Evolutionary conservation across 2,113 vertebrate species (phyloP).

Genomic region (Vombatus ursinus): DNA sequence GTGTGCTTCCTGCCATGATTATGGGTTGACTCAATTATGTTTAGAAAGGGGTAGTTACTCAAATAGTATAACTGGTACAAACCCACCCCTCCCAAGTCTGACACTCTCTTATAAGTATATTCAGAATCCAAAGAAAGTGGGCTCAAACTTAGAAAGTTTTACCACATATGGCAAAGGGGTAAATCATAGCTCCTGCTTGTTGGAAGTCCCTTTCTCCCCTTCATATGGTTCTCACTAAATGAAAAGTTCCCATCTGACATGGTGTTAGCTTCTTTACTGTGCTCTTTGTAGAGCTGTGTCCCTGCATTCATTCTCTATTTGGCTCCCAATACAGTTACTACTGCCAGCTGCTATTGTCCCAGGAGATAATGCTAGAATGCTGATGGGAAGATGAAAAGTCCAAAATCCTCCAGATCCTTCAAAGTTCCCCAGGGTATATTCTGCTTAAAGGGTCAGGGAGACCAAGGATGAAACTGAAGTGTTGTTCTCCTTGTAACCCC

Average conservation of each 20-base stretch:
- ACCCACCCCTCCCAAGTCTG: background rate
- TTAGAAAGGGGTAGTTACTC: background rate
- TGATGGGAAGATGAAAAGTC: background rate
- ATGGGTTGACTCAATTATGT: background rate
- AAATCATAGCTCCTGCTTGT: background rate
- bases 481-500: background rate
- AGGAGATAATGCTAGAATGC: background rate
- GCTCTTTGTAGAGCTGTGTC: background rate
- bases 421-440: background rate
- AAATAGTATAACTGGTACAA: background rate
- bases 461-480: background rate
- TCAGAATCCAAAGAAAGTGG: background rate
- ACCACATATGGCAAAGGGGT: background rate
- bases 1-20: background rate
- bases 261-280: background rate
- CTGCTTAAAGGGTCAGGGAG: background rate
- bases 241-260: background rate
- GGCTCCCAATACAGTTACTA: background rate
- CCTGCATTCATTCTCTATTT: background rate
- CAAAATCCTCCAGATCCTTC: background rate
- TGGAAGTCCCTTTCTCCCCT: background rate
- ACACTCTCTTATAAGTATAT: background rate
- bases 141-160: background rate
- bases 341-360: background rate
- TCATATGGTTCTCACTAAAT: background rate